phyloP scores from a whole-genome alignment of 2,113 vertebrate genomes.

The Machaerirhynchus nigripectus region DNA sequence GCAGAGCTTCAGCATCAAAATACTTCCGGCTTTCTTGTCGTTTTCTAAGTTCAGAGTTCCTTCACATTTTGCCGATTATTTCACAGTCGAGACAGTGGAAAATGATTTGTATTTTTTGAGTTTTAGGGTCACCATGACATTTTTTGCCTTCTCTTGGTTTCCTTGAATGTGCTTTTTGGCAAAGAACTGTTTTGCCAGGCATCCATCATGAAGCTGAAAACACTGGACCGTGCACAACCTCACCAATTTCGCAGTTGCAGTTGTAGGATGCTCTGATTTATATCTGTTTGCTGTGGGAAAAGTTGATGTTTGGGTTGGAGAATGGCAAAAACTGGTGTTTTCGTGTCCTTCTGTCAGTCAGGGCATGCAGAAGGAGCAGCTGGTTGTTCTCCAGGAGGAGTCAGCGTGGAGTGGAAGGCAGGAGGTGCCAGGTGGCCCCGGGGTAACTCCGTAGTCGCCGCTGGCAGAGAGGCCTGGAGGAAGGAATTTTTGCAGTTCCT shows the following conservation, averaged over 20 bases:
- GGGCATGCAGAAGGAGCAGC: background rate
- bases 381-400: background rate
- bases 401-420: accelerated
- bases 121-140: background rate
- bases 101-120: background rate
- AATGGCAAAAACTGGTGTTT: accelerated
- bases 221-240: accelerated
- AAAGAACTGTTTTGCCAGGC: background rate
- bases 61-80: background rate
- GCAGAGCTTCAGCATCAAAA: background rate
- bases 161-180: background rate
- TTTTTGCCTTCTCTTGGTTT: background rate
- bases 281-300: background rate
- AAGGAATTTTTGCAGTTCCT: background rate
- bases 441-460: accelerated
- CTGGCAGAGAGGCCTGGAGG: background rate
- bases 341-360: accelerated
- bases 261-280: background rate
- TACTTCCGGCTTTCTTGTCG: background rate
- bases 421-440: background rate
- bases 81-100: background rate
- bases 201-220: background rate
- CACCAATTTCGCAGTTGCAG: background rate
- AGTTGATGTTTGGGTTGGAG: background rate
- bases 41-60: background rate